A percentile compares a stretch with the other conserved stretches of the same genome.
Conservation (phyloP, 2,888 invertebrate species). For the Agrochola litura region DNA sequence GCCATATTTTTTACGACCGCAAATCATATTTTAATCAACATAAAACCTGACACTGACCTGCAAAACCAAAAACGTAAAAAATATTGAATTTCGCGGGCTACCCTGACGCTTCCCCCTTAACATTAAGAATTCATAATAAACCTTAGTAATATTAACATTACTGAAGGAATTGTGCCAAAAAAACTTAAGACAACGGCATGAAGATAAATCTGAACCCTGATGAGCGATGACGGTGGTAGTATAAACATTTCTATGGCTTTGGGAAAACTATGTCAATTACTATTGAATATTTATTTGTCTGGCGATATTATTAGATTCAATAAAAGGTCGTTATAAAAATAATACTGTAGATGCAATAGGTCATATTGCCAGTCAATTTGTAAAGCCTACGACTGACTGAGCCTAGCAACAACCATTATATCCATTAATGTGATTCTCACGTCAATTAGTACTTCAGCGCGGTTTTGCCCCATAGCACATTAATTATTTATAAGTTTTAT, state of each 20-base stretch:
- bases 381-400: not conserved
- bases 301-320: constrained; percentile 15
- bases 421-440: constrained; percentile 35
- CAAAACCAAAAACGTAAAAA: too few relatives aligned
- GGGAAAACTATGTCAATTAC: constrained; percentile 41
- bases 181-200: not conserved
- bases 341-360: constrained; percentile 9
- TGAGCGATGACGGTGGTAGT: not conserved
- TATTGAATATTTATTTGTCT: constrained; percentile 38
- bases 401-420: constrained; percentile 8
- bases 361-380: constrained; percentile 9
- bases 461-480: constrained; percentile 6
- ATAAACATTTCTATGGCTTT: constrained; percentile 1
- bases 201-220: constrained; percentile 5
- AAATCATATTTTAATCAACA: too few relatives aligned
- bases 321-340: constrained; percentile 25
- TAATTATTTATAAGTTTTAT: constrained; percentile 38
- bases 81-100: too few relatives aligned
- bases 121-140: not conserved
- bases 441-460: constrained; percentile 41
- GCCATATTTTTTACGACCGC: too few relatives aligned
- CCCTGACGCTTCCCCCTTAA: too few relatives aligned
- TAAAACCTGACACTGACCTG: too few relatives aligned
- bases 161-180: not conserved
- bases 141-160: not conserved